Base-by-base conservation (phyloP, 2,888 invertebrate genomes). In the Zhengitettix transpicula region DNA sequence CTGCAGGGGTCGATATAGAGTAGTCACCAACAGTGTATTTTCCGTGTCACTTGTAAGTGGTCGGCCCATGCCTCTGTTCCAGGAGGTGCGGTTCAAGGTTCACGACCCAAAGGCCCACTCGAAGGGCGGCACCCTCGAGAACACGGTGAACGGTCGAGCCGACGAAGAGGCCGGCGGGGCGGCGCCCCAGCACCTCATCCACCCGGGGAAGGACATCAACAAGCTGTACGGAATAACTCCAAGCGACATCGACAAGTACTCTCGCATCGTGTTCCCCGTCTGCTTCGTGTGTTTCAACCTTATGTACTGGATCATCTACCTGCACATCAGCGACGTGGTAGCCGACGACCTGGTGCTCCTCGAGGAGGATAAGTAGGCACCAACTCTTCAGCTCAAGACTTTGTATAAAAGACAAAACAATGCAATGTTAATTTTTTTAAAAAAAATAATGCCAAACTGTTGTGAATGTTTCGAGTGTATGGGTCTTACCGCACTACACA, bases 181-280 rank as follows among this genome's bases (percentile, higher is more conserved):
- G 81, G 55, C 82, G 84, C 14, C 81, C 83, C 58, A 82, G 83
- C 63, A 83, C 83, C 69, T 89, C 89, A 74, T 83, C 89, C 69
- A 80, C 90, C 70, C 90, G 89, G 76, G 89, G 90, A 60, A 63
- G 81, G 90, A 91, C 74, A 89, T 91, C 76, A 91, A 89, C 81
- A 91, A 91, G 75, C 79, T 92, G 68, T 83, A 88, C 76, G 91
- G 76, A 69, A 89, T 93, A 74, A 93, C 93, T 69, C 95, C 95
- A 62, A 95, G 95, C 73, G 96, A 95, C 77, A 98, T 98, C 76
- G 98, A 98, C 83, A 97, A 97, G 79, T 97, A 97, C 75, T 96
- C 97, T 64, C 86, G 98, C 71, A 93, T 97, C 76, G 88, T 96
- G 70, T 99, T 99, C 76, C 98, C 98, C 59, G 91, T 96, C 70